These are phyloP conservation scores for Drosophila helvetica DNA, from an alignment of 2,888 invertebrate genomes.

Conservation along the genomic window DNA sequence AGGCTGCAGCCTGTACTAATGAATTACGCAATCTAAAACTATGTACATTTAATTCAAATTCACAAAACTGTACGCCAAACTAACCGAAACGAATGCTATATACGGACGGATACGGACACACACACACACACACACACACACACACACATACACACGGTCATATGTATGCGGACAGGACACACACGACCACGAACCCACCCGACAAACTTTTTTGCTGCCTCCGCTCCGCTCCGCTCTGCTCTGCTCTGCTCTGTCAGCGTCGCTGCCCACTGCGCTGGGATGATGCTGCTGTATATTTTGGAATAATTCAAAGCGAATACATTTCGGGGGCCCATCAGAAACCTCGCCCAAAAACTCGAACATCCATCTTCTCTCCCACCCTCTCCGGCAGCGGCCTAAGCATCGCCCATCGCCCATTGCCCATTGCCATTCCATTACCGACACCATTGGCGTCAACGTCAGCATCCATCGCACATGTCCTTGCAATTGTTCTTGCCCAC, in stretches of 20 bases:
- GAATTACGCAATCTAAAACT: conserved; percentile 83
- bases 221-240: conserved; percentile 27
- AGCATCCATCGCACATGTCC: conserved; percentile 81
- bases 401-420: conserved; percentile 38
- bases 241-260: conserved; percentile 19
- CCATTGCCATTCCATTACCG: conserved; percentile 77
- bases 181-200: conserved; percentile 58
- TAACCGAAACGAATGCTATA: conserved; percentile 59
- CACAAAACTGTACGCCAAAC: conserved; percentile 78
- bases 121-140: conserved; percentile 43
- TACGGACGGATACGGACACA: conserved; percentile 10
- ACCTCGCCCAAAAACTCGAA: conserved; percentile 18
- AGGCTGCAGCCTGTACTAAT: conserved; percentile 79
- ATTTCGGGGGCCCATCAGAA: conserved; percentile 49
- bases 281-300: conserved; percentile 65
- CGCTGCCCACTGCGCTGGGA: conserved; percentile 22
- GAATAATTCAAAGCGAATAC: conserved; percentile 78
- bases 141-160: conserved; percentile 39
- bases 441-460: conserved; percentile 81
- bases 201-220: conserved; percentile 67
- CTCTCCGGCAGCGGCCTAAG: conserved; percentile 55
- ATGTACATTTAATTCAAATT: conserved; percentile 82
- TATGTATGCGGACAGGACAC: conserved; percentile 22
- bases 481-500: conserved; percentile 80
- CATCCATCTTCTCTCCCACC: conserved; percentile 55